These are phyloP conservation scores for Anagrus nilaparvatae DNA, from an alignment of 1,140 invertebrate genomes.

Conservation along the genomic window DNA sequence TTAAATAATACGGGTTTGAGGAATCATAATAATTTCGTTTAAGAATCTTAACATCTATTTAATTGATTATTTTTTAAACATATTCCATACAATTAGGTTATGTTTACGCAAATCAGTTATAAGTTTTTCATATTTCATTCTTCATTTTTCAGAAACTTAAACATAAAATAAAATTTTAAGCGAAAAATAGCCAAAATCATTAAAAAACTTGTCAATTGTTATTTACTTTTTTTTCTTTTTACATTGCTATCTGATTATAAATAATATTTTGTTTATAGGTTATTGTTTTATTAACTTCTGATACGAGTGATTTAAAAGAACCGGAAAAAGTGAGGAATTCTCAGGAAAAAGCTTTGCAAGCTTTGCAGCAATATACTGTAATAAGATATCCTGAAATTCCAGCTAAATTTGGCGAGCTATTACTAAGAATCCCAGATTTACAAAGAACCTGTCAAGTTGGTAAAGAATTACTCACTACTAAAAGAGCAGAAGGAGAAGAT, in stretches of 20 bases:
- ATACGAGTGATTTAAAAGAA: slow-evolving; percentile 85
- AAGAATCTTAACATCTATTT: too few species aligned
- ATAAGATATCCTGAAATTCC: slow-evolving; percentile 85
- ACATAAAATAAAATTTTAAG: too few species aligned
- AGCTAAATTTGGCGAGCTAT: slow-evolving; percentile 88
- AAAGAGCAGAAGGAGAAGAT: slow-evolving; percentile 76
- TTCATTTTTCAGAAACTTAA: too few species aligned
- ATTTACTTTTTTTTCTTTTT: slow-evolving; percentile 10
- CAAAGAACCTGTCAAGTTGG: slow-evolving; percentile 90
- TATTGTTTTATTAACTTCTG: slow-evolving; percentile 85
- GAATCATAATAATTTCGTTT: too few species aligned
- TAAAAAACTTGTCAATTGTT: neutral
- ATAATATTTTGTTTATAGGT: slow-evolving; percentile 44
- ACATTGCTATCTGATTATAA: neutral
- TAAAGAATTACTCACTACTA: slow-evolving; percentile 81
- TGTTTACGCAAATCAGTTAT: too few species aligned
- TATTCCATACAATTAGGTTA: too few species aligned
- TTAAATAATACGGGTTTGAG: too few species aligned
- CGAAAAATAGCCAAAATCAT: too few species aligned
- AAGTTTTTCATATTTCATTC: too few species aligned
- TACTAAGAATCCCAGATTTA: slow-evolving; percentile 86
- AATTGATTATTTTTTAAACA: too few species aligned
- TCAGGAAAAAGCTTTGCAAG: slow-evolving; percentile 88
- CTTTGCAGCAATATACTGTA: slow-evolving; percentile 83
- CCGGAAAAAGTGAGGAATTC: slow-evolving; percentile 83